Base-by-base conservation (phyloP, 2,888 invertebrate genomes). In the Cryptocephalus primarius region DNA sequence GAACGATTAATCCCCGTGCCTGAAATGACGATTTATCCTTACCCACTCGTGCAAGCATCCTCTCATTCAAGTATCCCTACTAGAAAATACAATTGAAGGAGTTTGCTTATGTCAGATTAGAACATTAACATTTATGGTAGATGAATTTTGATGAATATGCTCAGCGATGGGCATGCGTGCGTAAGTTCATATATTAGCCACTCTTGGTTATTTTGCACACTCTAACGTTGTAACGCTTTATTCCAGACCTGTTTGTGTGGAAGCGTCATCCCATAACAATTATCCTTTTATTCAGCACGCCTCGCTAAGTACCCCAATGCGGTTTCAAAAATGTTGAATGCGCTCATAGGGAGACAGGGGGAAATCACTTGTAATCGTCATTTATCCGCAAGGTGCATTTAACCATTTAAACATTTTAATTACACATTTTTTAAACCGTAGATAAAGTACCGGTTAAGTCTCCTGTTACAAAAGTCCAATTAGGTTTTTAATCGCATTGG, bases 81-180 rank as follows among this genome's bases (percentile, higher is more conserved):
- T 46, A 48, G 46, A 45, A 53, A 53, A 53, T 48, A 47, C 48
- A 52, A 53, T 54, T 54, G 52, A 48, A 52, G 64, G 63, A 65
- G 64, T 64, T 65, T 64, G 62, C 60, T 64, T 67, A 62, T 66
- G 66, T 63, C 64, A 65, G 67, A 68, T 68, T 68, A 68, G 58
- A 62, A 66, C 61, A 67, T 68, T 67, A 68, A 68, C 67, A 68
- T 36, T 36, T 36, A 36, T 36, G 36, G 36, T 68, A 64, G 65
- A 66, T 61, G 60, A 61, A 63, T 52, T 65, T 53, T 65, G 64
- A 66, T 66, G 64, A 68, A 68, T 68, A 63, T 63, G 66, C 65
- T 63, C 63, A 55, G 52, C 57, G 58, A 57, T 52, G 60, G 54
- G 57, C 59, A 59, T 63, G 62, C 61, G 63, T 63, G 62, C 60